Conservation (phyloP, 2,113 vertebrate genomes). For the Sylvia atricapilla region DNA sequence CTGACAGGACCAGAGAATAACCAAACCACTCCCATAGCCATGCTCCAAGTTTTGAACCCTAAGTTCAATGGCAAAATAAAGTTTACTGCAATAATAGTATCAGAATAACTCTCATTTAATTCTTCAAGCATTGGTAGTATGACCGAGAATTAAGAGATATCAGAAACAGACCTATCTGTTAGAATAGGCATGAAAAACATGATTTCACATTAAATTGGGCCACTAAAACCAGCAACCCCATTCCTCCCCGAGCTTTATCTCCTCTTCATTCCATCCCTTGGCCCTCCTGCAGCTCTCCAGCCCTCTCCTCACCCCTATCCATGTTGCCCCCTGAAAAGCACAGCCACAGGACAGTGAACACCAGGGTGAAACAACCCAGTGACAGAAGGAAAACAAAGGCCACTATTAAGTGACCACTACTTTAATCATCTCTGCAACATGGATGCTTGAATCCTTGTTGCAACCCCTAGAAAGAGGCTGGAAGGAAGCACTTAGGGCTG, state of each 20-base stretch:
- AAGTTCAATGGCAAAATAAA: background rate
- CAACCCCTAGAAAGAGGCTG: background rate
- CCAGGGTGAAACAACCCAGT: background rate
- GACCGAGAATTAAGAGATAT: background rate
- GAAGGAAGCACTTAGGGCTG: background rate
- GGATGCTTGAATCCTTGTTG: accelerated
- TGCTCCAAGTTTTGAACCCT: background rate
- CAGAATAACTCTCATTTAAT: background rate
- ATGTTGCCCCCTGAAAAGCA: background rate
- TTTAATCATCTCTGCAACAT: background rate
- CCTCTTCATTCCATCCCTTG: background rate
- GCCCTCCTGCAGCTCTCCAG: background rate
- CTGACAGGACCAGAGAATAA: background rate
- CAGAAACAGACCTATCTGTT: background rate
- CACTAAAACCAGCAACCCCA: background rate
- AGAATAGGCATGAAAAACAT: background rate
- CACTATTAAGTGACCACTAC: background rate
- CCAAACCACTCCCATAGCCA: background rate
- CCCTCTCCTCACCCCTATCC: too few species aligned
- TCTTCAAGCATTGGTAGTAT: background rate
- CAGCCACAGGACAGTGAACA: background rate
- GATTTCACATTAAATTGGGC: background rate
- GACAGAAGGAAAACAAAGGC: background rate
- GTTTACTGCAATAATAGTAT: background rate
- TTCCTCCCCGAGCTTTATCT: background rate